Percentiles rank a stretch among this genome's conserved stretches.
Evolutionary conservation across 2,113 vertebrate genomes (phyloP).

Genomic region (Ctenomys sociabilis): DNA sequence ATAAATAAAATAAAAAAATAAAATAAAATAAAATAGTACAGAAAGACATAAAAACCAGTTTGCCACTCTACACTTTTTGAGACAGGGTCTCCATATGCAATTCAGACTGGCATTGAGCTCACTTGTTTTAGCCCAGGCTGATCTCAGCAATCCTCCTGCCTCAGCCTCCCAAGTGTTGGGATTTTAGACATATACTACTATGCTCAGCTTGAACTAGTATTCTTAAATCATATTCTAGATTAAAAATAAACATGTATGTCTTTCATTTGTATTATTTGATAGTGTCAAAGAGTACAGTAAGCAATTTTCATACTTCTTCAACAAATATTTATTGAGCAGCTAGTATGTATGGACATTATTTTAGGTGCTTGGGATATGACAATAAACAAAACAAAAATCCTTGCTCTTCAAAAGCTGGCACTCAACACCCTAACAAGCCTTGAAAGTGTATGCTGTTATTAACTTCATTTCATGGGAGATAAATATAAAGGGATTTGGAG

Average conservation of each 20-base stretch:
- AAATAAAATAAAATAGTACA: no score
- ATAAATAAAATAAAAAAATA: no score
- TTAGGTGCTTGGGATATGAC: background rate
- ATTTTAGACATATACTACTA: no score
- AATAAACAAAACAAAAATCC: conserved; percentile 22
- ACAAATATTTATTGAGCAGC: conserved; percentile 1
- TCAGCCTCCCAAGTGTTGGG: no score
- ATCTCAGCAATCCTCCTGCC: no score
- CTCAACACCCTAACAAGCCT: background rate
- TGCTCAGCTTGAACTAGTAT: background rate
- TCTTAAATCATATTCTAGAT: background rate
- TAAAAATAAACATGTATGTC: background rate
- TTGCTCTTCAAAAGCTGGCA: background rate
- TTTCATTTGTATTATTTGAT: background rate
- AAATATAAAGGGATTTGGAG: conserved; percentile 46
- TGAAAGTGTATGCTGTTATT: background rate
- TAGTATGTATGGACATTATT: background rate
- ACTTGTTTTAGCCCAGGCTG: no score
- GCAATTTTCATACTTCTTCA: background rate
- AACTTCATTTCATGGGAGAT: conserved; percentile 33
- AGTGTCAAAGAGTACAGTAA: background rate
- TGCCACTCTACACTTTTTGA: no score
- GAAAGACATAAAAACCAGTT: no score
- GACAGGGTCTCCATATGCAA: no score
- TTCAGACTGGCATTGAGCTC: no score